phyloP scores from a whole-genome alignment of 2,888 invertebrate species.

The Apamea epomidion region DNA sequence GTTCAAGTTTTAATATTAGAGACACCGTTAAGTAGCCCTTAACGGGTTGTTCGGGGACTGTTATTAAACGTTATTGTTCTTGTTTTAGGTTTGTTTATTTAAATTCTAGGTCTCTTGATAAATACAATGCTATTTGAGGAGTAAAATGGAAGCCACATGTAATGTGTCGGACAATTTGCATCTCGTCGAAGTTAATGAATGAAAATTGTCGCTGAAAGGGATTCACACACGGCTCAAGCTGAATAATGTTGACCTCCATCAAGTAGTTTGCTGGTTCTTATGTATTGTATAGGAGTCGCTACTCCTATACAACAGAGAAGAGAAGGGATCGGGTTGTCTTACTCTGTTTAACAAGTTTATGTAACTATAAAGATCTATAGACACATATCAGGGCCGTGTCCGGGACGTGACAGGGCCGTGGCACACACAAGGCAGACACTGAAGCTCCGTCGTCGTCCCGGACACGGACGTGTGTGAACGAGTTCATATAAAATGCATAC shows the following conservation, averaged over 20 bases:
- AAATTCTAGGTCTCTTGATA: neutral
- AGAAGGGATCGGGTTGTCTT: neutral
- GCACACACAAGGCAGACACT: too few species aligned
- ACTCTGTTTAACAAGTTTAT: neutral
- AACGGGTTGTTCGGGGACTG: conserved; percentile 27
- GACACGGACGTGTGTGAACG: too few species aligned
- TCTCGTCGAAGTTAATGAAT: conserved; percentile 19
- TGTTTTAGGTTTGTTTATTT: conserved; percentile 14
- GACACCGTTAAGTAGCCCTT: conserved; percentile 39
- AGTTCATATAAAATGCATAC: too few species aligned
- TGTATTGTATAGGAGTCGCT: neutral
- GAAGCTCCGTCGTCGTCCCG: too few species aligned
- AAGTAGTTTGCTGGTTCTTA: neutral
- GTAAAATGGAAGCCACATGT: conserved; percentile 5
- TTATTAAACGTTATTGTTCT: conserved; percentile 23
- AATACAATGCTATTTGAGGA: neutral
- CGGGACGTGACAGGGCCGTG: too few species aligned
- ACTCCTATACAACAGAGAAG: neutral
- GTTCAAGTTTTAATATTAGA: conserved; percentile 58
- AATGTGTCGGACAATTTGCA: conserved; percentile 4
- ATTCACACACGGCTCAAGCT: neutral
- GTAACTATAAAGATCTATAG: neutral
- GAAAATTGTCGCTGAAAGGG: conserved; percentile 7
- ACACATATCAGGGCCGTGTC: too few species aligned
- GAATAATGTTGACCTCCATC: conserved; percentile 30